Percentiles rank a stretch among this genome's conserved stretches.
Conservation (phyloP, 2,888 invertebrate species). For the Pardosa pseudoannulata region DNA sequence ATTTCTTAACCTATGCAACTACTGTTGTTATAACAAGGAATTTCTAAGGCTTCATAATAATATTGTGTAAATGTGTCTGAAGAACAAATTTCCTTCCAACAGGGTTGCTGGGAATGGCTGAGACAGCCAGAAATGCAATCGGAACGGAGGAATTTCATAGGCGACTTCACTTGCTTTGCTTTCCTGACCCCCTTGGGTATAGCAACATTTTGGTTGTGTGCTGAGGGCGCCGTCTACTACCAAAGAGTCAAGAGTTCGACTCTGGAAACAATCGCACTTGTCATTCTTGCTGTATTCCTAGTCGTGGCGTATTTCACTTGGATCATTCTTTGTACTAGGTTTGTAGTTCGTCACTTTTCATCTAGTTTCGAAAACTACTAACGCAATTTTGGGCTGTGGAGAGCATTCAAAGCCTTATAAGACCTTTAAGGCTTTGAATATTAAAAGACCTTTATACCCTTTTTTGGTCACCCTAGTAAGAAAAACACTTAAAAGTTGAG, state of each 20-base stretch:
- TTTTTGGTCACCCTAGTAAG: too few relatives aligned
- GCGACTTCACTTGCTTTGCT: slow-evolving; percentile 43
- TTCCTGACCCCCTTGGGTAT: slow-evolving; percentile 59
- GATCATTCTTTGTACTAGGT: slow-evolving; percentile 50
- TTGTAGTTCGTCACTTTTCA: too few relatives aligned
- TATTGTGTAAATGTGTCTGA: background rate
- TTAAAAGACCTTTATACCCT: too few relatives aligned
- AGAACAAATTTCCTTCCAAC: background rate
- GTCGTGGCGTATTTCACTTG: slow-evolving; percentile 52
- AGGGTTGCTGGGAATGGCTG: slow-evolving; percentile 59
- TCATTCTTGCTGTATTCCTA: slow-evolving; percentile 40
- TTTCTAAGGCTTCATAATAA: too few relatives aligned
- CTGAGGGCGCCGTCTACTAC: slow-evolving; percentile 53
- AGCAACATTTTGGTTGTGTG: slow-evolving; percentile 51
- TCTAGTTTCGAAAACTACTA: too few relatives aligned
- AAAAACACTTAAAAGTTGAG: too few relatives aligned
- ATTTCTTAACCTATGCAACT: too few relatives aligned
- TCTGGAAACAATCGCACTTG: slow-evolving; percentile 40
- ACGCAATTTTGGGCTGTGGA: too few relatives aligned
- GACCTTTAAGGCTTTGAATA: too few relatives aligned
- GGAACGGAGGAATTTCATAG: slow-evolving; percentile 46
- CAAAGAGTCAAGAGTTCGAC: slow-evolving; percentile 29
- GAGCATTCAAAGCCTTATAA: too few relatives aligned
- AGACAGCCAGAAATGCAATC: slow-evolving; percentile 1
- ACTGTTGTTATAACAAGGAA: too few relatives aligned